phyloP scores from a whole-genome alignment of 2,113 vertebrate genomes.

The Rutilus rutilus region DNA sequence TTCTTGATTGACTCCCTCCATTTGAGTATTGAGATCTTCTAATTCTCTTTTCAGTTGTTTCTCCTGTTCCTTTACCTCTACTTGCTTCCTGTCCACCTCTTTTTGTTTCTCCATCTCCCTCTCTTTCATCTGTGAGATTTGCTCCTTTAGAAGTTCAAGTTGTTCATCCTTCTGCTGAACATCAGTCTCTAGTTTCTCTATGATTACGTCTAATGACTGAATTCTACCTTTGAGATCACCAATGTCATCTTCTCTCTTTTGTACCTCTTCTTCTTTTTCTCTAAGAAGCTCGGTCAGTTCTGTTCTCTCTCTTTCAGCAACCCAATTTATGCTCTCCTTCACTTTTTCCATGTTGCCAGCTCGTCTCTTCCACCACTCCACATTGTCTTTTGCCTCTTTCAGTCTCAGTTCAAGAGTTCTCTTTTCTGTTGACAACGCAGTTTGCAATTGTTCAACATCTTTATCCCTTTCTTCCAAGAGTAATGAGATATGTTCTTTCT shows the following conservation, averaged over 20 bases:
- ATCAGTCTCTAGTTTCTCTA: constrained; percentile 29
- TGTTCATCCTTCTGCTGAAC: not conserved
- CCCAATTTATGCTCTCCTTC: constrained; percentile 40
- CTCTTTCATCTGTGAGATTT: constrained; percentile 38
- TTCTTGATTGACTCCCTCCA: constrained; percentile 57
- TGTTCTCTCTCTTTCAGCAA: not conserved
- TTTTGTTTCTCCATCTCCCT: constrained; percentile 20
- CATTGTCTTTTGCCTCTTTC: constrained; percentile 43
- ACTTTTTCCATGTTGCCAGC: constrained; percentile 33
- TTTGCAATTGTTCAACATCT: constrained; percentile 38
- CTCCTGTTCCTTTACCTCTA: constrained; percentile 28
- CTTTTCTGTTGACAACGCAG: constrained; percentile 26
- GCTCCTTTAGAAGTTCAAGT: constrained; percentile 17
- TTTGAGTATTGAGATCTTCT: constrained; percentile 52
- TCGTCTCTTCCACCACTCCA: constrained; percentile 42
- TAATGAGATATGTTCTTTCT: constrained; percentile 25
- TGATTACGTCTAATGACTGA: constrained; percentile 17
- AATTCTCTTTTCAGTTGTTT: constrained; percentile 33
- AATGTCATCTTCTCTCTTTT: constrained; percentile 13
- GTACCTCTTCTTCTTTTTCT: constrained; percentile 28
- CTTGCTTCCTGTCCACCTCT: constrained; percentile 26
- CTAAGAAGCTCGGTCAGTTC: constrained; percentile 6
- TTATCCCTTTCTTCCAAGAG: constrained; percentile 31
- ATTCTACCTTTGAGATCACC: constrained; percentile 11
- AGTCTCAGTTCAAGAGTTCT: constrained; percentile 21